phyloP scores from a whole-genome alignment of 2,888 invertebrate genomes.

The Drosophila robusta region DNA sequence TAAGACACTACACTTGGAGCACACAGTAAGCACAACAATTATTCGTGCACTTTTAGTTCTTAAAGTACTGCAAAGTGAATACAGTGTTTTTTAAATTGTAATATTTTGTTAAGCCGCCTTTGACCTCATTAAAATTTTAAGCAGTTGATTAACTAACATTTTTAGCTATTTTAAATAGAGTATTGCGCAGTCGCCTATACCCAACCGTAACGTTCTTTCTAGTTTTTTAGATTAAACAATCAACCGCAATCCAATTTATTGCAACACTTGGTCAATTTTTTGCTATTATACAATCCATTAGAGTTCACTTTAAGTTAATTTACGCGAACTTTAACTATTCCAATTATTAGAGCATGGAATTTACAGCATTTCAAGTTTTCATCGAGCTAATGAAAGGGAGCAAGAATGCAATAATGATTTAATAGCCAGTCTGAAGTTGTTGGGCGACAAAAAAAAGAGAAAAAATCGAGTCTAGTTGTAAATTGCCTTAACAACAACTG shows the following conservation, averaged over 20 bases:
- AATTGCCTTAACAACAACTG: conserved; percentile 30
- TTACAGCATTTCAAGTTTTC: conserved; percentile 21
- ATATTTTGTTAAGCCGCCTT: too few relatives aligned
- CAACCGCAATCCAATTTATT: conserved; percentile 7
- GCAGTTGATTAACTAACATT: too few relatives aligned
- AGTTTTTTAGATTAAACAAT: neutral
- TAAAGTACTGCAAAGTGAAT: too few relatives aligned
- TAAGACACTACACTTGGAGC: too few relatives aligned
- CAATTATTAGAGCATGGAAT: conserved; percentile 27
- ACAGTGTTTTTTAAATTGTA: too few relatives aligned
- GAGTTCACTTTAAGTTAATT: conserved; percentile 19
- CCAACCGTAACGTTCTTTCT: neutral
- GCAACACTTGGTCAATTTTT: conserved; percentile 2
- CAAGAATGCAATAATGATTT: conserved; percentile 11
- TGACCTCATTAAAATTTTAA: too few relatives aligned
- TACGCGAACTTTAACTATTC: conserved; percentile 16
- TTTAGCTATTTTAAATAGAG: neutral
- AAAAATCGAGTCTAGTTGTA: conserved; percentile 9
- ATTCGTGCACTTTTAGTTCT: too few relatives aligned
- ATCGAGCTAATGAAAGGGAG: conserved; percentile 7
- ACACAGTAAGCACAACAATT: too few relatives aligned
- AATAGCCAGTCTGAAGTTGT: neutral
- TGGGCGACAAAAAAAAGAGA: neutral
- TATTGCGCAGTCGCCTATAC: neutral
- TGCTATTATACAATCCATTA: conserved; percentile 14